phyloP scores from a whole-genome alignment of 2,113 vertebrate species.

The Megaceryle maxima region DNA sequence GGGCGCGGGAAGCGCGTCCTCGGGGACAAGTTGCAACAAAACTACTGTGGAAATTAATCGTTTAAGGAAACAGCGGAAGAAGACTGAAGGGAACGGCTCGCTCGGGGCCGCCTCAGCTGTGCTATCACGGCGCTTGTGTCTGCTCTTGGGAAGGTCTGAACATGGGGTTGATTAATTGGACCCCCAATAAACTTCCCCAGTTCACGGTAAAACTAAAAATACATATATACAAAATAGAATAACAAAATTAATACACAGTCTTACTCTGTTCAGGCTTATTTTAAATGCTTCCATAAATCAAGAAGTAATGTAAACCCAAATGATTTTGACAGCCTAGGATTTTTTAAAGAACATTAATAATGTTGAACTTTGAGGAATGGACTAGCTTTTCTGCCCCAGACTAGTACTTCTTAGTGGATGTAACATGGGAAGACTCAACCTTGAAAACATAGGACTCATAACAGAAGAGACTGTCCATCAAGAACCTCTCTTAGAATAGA shows the following conservation, averaged over 20 bases:
- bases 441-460: not conserved
- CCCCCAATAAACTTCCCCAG: not conserved
- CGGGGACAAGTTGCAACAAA: not conserved
- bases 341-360: not conserved
- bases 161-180: not conserved
- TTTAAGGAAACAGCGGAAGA: fast-evolving
- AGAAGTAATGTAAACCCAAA: not conserved
- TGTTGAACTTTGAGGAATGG: not conserved
- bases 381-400: not conserved
- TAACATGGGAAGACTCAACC: not conserved
- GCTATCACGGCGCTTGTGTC: fast-evolving
- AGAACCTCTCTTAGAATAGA: not conserved
- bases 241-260: not conserved
- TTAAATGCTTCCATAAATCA: not conserved
- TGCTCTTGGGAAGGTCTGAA: not conserved
- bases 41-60: fast-evolving
- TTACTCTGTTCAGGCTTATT: not conserved
- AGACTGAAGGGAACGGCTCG: fast-evolving
- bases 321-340: not conserved
- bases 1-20: not conserved
- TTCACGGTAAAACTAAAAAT: not conserved
- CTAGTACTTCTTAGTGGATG: not conserved
- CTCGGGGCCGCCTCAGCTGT: too few relatives aligned
- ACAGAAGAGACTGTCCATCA: not conserved
- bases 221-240: not conserved